phyloP scores from a whole-genome alignment of 2,113 vertebrate genomes.

The Ictalurus punctatus region DNA sequence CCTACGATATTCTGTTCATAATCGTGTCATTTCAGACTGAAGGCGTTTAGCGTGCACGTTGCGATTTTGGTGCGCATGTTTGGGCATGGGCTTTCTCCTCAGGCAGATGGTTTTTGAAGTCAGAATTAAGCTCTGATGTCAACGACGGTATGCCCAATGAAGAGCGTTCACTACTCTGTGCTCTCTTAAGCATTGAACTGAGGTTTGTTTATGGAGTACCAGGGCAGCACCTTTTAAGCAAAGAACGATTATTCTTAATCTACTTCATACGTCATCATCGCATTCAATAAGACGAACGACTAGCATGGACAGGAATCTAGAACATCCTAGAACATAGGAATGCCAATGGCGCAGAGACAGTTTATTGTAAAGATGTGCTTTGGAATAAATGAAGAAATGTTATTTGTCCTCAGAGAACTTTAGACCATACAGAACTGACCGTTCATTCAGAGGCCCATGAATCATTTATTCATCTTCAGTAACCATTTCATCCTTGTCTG shows the following conservation, averaged over 20 bases:
- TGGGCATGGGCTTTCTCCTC: neutral
- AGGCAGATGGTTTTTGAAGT: neutral
- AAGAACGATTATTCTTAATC: neutral
- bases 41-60: neutral
- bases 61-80: neutral
- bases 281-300: conserved; percentile 2
- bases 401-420: neutral
- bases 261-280: neutral
- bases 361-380: neutral
- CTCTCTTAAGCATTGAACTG: neutral
- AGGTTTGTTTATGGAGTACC: neutral
- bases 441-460: neutral
- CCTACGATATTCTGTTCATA: neutral
- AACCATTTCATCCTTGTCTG: neutral
- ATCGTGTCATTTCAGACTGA: neutral
- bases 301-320: conserved; percentile 21
- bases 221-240: neutral
- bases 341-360: neutral
- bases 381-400: neutral
- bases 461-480: neutral
- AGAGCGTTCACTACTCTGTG: neutral
- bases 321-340: conserved; percentile 28
- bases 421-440: neutral
- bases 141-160: neutral
- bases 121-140: neutral